A percentile compares a stretch with the other conserved stretches of the same genome.
These are phyloP conservation scores for Ispidina lecontei DNA, from an alignment of 2,797 vertebrate genomes.

Conservation along the genomic window DNA sequence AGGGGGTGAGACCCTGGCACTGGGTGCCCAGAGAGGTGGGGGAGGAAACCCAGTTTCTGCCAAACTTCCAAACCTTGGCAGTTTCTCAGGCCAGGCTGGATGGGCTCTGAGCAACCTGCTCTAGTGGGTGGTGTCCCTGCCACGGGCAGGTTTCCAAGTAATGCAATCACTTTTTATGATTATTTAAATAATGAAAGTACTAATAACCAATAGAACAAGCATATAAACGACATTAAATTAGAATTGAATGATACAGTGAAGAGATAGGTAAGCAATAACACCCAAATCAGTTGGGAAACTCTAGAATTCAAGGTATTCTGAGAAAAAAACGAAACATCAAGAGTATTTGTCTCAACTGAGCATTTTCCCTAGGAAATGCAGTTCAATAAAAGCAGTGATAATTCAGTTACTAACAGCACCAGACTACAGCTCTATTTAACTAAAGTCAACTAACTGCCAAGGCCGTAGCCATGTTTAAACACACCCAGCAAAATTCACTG, in stretches of 20 bases:
- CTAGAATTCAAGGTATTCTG: background rate
- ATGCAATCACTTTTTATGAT: background rate
- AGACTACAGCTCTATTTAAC: background rate
- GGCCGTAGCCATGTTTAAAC: background rate
- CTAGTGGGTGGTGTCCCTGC: too few relatives aligned
- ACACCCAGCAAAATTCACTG: background rate
- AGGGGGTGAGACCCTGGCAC: too few relatives aligned
- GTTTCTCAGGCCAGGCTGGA: too few relatives aligned
- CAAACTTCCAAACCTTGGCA: too few relatives aligned
- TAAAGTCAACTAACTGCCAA: background rate
- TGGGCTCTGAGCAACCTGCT: too few relatives aligned
- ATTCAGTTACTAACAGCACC: background rate
- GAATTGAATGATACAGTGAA: background rate
- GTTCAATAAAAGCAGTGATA: background rate
- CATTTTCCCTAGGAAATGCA: background rate
- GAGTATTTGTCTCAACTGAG: background rate
- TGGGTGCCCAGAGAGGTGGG: too few relatives aligned
- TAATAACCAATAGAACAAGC: background rate
- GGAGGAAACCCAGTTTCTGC: too few relatives aligned
- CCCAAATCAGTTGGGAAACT: background rate
- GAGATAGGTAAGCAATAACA: background rate
- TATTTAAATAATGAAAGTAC: background rate
- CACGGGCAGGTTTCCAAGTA: background rate
- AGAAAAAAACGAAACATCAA: background rate
- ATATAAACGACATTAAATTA: background rate